Evolutionary conservation across 2,113 vertebrate genomes (phyloP), one percentile per base, ranked within the genome.

Genomic region (Haemorhous mexicanus): DNA sequence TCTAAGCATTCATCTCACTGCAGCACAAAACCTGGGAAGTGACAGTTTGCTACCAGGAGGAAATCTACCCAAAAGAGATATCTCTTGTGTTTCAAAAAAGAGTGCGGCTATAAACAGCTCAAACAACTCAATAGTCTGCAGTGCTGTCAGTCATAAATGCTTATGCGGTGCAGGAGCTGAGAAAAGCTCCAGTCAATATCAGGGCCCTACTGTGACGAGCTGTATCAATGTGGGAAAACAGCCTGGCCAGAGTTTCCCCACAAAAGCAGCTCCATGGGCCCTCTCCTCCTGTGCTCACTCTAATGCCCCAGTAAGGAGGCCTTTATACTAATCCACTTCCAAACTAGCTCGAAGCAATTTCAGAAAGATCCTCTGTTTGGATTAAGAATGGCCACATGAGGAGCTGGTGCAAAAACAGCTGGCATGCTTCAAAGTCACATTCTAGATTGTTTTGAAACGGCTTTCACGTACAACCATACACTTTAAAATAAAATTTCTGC

Each of bases 1-100:
- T 81, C 84, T 94, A 87, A 95, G 82, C 55, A 70, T 92, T 93
- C 90, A 74, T 86, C 67, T 93, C 85, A 88, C 43, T 27, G 12
- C 75, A 74, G 43, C 35, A 90, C 55, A 90, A 90, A 94, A 52
- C 39, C 68, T 67, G 28, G 61, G 63, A 90, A 92, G 64, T 93
- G 85, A 86, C 61, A 94, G 90, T 53, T 94, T 93, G 82, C 75
- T 86, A 77, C 75, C n/a, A 53, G 76, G 56, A 96, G 59, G 74
- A 77, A 85, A 62, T 67, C 43, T 74, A 93, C 35, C 55, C 20
- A 20, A 74, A 95, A 88, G 76, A 83, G 50, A 13, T 63, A 77
- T 50, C 47, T 84, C 43, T 67, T 81, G 21, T 7, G 17, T 70
- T 94, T 95, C 37, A 83, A 77, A 82, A 83, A 50, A 46, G 13